Percentiles rank a stretch among this genome's conserved stretches.
Evolutionary conservation across 2,888 invertebrate species (phyloP).

Genomic region (Oscheius onirici): DNA sequence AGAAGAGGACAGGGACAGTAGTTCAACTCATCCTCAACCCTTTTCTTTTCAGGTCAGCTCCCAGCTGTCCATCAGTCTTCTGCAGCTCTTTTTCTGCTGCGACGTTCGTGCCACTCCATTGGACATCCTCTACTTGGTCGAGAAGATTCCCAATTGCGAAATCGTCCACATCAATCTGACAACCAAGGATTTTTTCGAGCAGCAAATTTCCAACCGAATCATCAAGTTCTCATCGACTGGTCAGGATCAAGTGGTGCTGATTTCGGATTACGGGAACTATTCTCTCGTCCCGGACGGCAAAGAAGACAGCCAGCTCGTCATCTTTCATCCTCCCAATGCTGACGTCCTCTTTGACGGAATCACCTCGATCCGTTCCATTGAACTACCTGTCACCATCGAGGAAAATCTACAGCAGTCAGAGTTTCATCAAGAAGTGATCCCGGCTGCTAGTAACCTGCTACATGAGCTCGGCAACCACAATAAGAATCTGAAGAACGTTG

Average conservation of each 20-base stretch:
- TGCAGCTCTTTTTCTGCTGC: conserved; percentile 23
- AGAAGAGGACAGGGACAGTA: too few species aligned
- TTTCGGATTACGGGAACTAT: background rate
- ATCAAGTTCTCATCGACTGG: background rate
- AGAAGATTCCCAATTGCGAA: conserved; percentile 9
- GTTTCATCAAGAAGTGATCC: too few species aligned
- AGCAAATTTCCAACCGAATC: conserved; percentile 3
- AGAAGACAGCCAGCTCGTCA: background rate
- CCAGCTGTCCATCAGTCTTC: background rate
- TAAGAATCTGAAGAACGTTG: background rate
- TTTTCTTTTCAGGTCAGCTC: background rate
- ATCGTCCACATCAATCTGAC: background rate
- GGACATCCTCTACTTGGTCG: conserved; percentile 5
- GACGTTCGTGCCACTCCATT: conserved; percentile 26
- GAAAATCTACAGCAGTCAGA: background rate
- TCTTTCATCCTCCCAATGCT: conserved; percentile 15
- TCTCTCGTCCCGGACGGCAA: background rate
- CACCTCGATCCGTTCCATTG: conserved; percentile 1
- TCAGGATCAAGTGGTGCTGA: conserved; percentile 3
- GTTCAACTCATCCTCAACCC: background rate
- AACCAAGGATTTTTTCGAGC: background rate
- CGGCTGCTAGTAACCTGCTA: background rate
- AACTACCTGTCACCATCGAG: conserved; percentile 5
- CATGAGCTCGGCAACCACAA: background rate
- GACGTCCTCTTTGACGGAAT: background rate